Percentiles rank a stretch among this genome's conserved stretches.
Conservation (phyloP, 2,888 invertebrate genomes). For the Trachelus stipa region DNA sequence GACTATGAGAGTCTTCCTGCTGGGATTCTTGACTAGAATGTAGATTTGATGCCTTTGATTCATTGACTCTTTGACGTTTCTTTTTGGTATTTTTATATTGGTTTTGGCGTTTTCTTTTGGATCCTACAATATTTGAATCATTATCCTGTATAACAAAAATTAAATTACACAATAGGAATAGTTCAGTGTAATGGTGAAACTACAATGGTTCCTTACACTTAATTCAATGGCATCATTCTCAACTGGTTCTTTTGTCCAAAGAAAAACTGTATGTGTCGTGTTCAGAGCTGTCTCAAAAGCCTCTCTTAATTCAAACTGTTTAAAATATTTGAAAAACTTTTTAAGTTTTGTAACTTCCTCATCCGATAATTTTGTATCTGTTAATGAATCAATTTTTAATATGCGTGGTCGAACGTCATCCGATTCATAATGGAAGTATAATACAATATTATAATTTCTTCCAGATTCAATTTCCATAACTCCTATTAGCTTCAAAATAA, state of each 20-base stretch:
- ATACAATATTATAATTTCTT: constrained; percentile 11
- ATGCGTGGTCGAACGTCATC: constrained; percentile 24
- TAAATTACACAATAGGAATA: background rate
- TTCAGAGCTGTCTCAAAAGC: constrained; percentile 12
- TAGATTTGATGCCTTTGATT: background rate
- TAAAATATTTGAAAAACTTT: constrained; percentile 26
- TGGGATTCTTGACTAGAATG: background rate
- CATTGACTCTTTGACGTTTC: background rate
- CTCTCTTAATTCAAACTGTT: constrained; percentile 12
- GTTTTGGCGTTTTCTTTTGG: background rate
- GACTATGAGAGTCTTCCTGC: background rate
- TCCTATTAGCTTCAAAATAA: constrained; percentile 22
- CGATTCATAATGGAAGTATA: constrained; percentile 30
- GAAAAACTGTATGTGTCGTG: constrained; percentile 1
- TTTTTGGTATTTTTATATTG: background rate
- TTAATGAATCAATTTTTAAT: constrained; percentile 20
- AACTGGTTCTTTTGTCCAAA: background rate
- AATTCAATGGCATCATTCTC: background rate
- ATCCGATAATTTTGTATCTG: constrained; percentile 7
- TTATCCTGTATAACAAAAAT: constrained; percentile 3
- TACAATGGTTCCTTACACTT: constrained; percentile 7
- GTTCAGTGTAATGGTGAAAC: background rate
- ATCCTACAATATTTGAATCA: background rate
- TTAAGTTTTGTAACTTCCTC: background rate
- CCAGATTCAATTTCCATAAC: constrained; percentile 10